Conservation (phyloP, 2,888 invertebrate species). For the Diachrysia chrysitis region DNA sequence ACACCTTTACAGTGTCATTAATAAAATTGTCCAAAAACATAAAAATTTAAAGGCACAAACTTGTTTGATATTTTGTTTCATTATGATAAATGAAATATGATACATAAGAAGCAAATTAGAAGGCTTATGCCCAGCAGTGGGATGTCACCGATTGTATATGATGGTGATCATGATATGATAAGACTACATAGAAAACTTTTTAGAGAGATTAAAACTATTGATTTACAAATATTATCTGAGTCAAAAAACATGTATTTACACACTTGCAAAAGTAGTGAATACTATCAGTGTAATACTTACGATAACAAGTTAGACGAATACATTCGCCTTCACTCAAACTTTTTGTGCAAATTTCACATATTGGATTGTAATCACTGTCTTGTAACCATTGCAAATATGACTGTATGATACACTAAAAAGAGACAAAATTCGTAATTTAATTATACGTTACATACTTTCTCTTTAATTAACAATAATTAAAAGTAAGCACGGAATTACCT, state of each 20-base stretch:
- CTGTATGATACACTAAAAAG: constrained; percentile 97
- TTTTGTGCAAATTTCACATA: constrained; percentile 96
- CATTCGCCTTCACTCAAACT: constrained; percentile 95
- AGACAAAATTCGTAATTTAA: constrained; percentile 11
- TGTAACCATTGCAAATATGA: constrained; percentile 99
- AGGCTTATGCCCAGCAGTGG: too few species aligned
- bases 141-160: too few species aligned
- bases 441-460: constrained; percentile 23
- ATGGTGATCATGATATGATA: neutral
- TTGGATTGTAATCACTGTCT: constrained; percentile 98
- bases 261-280: neutral
- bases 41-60: too few species aligned
- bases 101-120: too few species aligned
- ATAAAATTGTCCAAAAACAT: too few species aligned
- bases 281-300: constrained; percentile 88
- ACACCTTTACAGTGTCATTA: too few species aligned
- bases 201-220: neutral
- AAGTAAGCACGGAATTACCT: constrained; percentile 89
- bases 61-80: too few species aligned
- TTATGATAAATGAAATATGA: too few species aligned
- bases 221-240: neutral
- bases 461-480: constrained; percentile 20
- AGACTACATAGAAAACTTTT: neutral
- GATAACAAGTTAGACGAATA: constrained; percentile 97
- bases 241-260: constrained; percentile 23